Base-by-base conservation (phyloP, 35 echinoderm and acorn worm species). In the Heliocidaris erythrogramma region DNA sequence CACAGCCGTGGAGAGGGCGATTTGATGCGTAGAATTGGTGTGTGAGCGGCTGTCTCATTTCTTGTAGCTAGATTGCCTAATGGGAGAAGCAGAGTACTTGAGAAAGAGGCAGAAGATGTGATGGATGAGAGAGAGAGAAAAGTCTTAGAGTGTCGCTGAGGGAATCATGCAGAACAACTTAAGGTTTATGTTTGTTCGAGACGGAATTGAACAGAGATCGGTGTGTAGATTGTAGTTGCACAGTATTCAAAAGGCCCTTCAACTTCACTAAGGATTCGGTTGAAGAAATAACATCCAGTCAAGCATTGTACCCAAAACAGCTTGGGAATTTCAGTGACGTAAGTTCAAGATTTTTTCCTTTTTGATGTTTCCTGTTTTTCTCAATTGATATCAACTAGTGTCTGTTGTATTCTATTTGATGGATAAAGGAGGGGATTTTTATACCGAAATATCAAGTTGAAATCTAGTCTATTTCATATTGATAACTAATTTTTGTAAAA, bases 71-170 rank as follows among this genome's bases (percentile, higher is more conserved):
- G 65, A 78, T 78, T 78, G 65, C 18, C 65, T 78, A 78, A 78
- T 78, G 65, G 65, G 65, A 78, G 65, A 78, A 78, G 65, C 65
- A 78, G 65, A 78, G 65, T n/a, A 78, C 65, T 78, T 78, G 65
- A 78, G 65, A 78, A 78, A 27, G 65, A 78, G 65, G 65, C 21
- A 5, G 65, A 78, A 21, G 65, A 78, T 78, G 65, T 78, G 65
- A 78, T 24, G 65, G 65, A 78, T 78, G 65, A 78, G 65, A 78
- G 65, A 78, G 65, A 78, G 27, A 5, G 65, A 78, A 78, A n/a
- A 78, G 65, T 78, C 65, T 78, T 78, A 7, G 17, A 78, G 65
- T 21, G 65, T 78, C 27, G 65, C 21, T 78, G 65, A 78, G 65
- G 65, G 65, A 78, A 18, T 78, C 65, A 18, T 78, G 27, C 65